These are phyloP conservation scores for Cantharis nigra DNA, from an alignment of 2,888 invertebrate genomes.

Conservation along the genomic window DNA sequence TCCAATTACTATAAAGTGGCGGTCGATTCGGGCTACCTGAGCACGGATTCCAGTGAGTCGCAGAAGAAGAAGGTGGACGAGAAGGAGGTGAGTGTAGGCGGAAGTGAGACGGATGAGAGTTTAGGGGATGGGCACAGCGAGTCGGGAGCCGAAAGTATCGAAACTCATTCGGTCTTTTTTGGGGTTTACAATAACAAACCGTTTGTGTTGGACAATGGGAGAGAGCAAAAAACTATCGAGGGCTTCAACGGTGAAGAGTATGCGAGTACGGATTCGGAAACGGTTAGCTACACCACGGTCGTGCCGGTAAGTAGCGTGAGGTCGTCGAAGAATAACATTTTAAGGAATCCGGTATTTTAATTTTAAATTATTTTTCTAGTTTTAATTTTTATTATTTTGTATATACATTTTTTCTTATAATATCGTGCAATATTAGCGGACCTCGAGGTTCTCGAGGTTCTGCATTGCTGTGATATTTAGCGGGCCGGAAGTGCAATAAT, in stretches of 20 bases:
- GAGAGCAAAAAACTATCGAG: conserved; percentile 36
- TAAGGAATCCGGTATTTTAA: background rate
- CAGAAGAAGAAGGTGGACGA: conserved; percentile 54
- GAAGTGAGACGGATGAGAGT: conserved; percentile 78
- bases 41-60: conserved; percentile 76
- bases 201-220: conserved; percentile 37
- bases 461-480: conserved; percentile 51
- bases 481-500: conserved; percentile 54
- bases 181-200: conserved; percentile 65
- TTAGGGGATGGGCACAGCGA: conserved; percentile 79
- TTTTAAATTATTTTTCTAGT: background rate
- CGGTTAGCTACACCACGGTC: conserved; percentile 57
- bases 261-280: conserved; percentile 56
- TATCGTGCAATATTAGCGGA: conserved; percentile 30
- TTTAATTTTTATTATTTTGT: conserved; percentile 10
- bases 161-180: conserved; percentile 85
- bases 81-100: conserved; percentile 50
- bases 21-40: conserved; percentile 83
- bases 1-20: conserved; percentile 35
- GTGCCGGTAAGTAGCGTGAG: conserved; percentile 38
- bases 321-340: background rate
- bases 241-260: conserved; percentile 42
- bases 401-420: conserved; percentile 12
- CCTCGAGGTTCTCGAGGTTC: background rate
- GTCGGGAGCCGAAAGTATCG: conserved; percentile 85